Evolutionary conservation across 2,113 vertebrate genomes (phyloP).

Genomic region (Campylorhamphus procurvoides): DNA sequence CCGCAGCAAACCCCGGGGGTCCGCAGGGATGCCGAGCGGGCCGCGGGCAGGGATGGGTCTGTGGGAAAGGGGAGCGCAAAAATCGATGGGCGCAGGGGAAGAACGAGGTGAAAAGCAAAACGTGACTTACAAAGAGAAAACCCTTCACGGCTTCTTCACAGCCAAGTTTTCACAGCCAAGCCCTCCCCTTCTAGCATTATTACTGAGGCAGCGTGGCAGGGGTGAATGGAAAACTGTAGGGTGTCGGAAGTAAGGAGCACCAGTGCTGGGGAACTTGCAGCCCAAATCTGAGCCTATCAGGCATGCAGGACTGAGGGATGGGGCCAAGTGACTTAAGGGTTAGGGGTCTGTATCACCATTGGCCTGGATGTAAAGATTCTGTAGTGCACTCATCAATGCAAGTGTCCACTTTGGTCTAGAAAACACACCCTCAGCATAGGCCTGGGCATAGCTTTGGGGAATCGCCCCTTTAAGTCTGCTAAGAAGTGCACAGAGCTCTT

Average conservation of each 20-base stretch:
- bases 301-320: neutral
- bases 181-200: neutral
- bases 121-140: neutral
- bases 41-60: neutral
- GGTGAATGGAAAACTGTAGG: neutral
- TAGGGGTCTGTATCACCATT: neutral
- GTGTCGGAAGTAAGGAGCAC: neutral
- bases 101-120: neutral
- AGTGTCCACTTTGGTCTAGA: neutral
- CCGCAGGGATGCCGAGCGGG: neutral
- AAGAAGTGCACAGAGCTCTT: neutral
- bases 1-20: neutral
- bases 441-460: neutral
- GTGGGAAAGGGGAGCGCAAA: neutral
- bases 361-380: neutral
- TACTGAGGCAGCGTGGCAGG: neutral
- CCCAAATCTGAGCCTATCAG: neutral
- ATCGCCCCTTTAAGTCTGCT: neutral
- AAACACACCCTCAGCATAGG: neutral
- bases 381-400: neutral
- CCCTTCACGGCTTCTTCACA: neutral
- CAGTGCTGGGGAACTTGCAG: neutral
- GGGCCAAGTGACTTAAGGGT: neutral
- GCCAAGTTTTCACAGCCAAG: neutral
- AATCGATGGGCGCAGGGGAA: neutral